Conservation (phyloP, 1,140 invertebrate species). For the Ctenoplectra terminalis region DNA sequence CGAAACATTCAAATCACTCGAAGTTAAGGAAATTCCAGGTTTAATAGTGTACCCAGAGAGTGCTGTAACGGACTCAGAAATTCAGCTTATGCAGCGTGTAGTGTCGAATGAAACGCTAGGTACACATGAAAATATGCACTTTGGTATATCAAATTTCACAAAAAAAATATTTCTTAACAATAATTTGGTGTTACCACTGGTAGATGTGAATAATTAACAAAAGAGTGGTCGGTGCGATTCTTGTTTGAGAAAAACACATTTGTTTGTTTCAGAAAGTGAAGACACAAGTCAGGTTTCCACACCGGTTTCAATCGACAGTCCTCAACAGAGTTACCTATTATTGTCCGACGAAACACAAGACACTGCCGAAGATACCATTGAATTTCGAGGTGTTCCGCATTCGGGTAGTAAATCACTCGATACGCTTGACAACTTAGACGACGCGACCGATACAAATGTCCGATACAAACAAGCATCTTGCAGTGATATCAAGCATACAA, state of each 20-base stretch:
- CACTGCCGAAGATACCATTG: background rate
- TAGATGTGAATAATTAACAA: no score
- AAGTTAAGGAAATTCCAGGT: conserved; percentile 72
- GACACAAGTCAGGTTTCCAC: conserved; percentile 34
- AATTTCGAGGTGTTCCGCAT: conserved; percentile 24
- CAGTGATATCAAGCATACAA: conserved; percentile 12
- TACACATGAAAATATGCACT: background rate
- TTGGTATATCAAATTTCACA: background rate
- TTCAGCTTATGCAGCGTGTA: background rate
- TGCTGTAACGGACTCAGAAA: conserved; percentile 11
- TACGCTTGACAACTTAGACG: conserved; percentile 12
- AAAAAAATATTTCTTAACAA: no score
- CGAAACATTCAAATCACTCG: conserved; percentile 66
- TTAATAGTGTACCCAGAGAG: conserved; percentile 73
- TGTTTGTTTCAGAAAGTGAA: background rate
- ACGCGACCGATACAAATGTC: background rate
- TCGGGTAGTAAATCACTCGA: conserved; percentile 21
- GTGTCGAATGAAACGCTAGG: conserved; percentile 9
- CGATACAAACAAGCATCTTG: conserved; percentile 31
- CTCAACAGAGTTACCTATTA: background rate
- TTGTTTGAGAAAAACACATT: background rate
- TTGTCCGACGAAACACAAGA: background rate
- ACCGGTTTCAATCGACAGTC: background rate
- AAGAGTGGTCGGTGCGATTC: background rate
- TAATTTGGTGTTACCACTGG: no score